Conservation (phyloP, 2,797 vertebrate genomes). For the Malurus leucopterus region DNA sequence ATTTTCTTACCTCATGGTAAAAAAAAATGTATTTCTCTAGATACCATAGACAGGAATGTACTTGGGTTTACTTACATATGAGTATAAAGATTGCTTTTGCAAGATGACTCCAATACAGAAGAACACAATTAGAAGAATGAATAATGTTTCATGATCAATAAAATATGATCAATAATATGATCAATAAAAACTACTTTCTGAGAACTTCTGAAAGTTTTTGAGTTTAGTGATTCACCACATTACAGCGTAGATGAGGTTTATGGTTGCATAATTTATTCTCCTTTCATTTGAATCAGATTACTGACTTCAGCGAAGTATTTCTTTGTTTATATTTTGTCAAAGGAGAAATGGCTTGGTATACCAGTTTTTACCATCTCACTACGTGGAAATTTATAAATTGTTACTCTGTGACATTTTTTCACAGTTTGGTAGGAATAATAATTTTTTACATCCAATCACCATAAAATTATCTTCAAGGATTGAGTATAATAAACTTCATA, state of each 20-base stretch:
- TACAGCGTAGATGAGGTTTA: neutral
- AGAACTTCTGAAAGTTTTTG: neutral
- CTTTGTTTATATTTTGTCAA: neutral
- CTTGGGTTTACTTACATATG: neutral
- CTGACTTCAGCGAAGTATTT: neutral
- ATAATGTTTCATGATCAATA: neutral
- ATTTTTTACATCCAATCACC: neutral
- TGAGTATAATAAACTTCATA: neutral
- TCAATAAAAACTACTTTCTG: neutral
- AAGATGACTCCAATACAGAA: neutral
- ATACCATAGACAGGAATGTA: neutral
- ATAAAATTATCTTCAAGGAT: neutral
- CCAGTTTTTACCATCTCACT: neutral
- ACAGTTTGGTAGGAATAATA: neutral
- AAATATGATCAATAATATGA: fast-evolving
- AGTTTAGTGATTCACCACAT: neutral
- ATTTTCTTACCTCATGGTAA: neutral
- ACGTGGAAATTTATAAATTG: neutral
- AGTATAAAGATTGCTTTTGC: neutral
- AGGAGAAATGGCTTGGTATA: neutral
- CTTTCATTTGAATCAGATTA: neutral
- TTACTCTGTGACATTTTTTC: neutral
- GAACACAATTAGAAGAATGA: neutral
- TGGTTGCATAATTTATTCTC: neutral
- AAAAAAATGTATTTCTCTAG: neutral